These are phyloP conservation scores for Horisme vitalbata DNA, from an alignment of 2,888 invertebrate genomes.

Conservation along the genomic window DNA sequence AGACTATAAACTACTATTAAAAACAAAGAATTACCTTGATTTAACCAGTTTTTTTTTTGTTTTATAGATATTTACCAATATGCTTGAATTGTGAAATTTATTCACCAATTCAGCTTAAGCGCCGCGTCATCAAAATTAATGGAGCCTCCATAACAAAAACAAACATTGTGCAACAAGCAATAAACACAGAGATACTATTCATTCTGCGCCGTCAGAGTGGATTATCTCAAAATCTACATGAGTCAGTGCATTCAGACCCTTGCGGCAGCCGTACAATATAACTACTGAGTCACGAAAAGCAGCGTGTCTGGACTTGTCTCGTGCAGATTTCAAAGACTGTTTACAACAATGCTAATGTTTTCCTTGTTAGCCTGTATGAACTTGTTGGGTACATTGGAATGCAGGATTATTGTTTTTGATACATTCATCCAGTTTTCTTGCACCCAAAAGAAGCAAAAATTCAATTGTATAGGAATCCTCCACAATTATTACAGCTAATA, in stretches of 20 bases:
- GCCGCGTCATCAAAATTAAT: constrained; percentile 3
- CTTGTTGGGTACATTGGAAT: constrained; percentile 9
- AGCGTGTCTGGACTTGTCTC: constrained; percentile 4
- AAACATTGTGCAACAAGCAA: constrained; percentile 22
- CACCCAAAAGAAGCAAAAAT: too few relatives aligned
- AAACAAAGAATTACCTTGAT: too few relatives aligned
- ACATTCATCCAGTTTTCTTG: not conserved
- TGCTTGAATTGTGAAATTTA: too few relatives aligned
- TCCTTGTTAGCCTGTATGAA: constrained; percentile 3
- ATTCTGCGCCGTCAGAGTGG: too few relatives aligned
- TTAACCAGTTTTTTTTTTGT: too few relatives aligned
- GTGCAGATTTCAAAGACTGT: constrained; percentile 2
- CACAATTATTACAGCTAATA: too few relatives aligned
- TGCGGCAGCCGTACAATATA: constrained; percentile 9
- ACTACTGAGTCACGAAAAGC: constrained; percentile 17
- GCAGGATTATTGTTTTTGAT: not conserved
- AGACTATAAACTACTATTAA: too few relatives aligned
- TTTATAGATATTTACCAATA: too few relatives aligned
- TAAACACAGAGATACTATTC: too few relatives aligned
- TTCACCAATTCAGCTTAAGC: not conserved
- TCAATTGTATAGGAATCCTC: too few relatives aligned
- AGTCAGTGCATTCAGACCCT: constrained; percentile 16
- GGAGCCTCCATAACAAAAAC: constrained; percentile 7
- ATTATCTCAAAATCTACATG: constrained; percentile 17
- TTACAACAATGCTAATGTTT: constrained; percentile 7